Evolutionary conservation across 1,140 invertebrate genomes (phyloP), one percentile per base, ranked within the genome.

Genomic region (Lepidurus packardi): DNA sequence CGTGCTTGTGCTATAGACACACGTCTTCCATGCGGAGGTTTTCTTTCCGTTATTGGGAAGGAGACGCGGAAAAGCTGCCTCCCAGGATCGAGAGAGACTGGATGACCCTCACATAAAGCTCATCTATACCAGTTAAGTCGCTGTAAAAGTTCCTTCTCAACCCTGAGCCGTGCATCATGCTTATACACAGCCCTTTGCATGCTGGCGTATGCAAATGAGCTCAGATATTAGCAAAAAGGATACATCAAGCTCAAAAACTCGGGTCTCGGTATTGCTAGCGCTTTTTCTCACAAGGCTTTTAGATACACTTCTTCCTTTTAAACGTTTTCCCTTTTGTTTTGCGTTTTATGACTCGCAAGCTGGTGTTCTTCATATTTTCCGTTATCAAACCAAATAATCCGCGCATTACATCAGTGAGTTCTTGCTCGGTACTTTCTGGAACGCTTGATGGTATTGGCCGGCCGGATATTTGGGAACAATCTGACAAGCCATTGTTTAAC

Each of bases 91-190:
- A 65, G 53, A 65, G 53, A 65, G 53, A 65, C 53, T 9, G 21
- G 53, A 65, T 65, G 53, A 65, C 53, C 53, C 53, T 65, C 53
- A 65, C 53, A 65, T 65, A 65, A 65, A 65, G 21, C 53, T 21
- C 21, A 65, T 65, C 21, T 65, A 65, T 65, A n/a, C 53, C 53
- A 65, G 53, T 65, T 65, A 65, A 65, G 53, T 65, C 53, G 53
- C 8, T 65, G 53, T 65, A 65, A 65, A 65, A 65, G 53, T 65
- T 65, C 21, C 53, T 65, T 65, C 53, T 65, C 53, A 16, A 65
- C 53, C 13, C 21, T 65, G 53, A 65, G 21, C 21, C 53, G 53
- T 65, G 53, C 53, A 65, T 65, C 53, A 65, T 65, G 8, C 53
- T 16, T n/a, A 16, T 65, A n/a, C 53, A 21, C 53, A 13, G 53